A percentile compares a stretch with the other conserved stretches of the same genome.
Evolutionary conservation across 2,888 invertebrate genomes (phyloP).

Genomic region (Trachelus troglodyta): DNA sequence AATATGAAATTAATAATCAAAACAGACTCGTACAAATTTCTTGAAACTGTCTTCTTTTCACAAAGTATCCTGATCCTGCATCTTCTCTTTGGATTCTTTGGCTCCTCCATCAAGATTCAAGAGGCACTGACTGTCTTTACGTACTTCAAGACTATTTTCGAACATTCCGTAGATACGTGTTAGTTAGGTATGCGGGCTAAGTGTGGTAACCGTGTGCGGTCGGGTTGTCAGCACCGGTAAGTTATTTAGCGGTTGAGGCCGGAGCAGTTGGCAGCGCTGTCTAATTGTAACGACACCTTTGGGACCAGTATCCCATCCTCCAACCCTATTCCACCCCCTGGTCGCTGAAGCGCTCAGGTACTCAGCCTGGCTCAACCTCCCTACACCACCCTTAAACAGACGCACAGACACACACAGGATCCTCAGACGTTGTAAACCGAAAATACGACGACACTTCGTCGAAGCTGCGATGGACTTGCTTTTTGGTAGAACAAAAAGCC

Average conservation of each 20-base stretch:
- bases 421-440: conserved; percentile 52
- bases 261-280: conserved; percentile 61
- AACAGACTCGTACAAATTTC: neutral
- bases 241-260: conserved; percentile 63
- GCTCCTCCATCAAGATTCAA: neutral
- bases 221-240: conserved; percentile 63
- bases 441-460: conserved; percentile 57
- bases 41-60: neutral
- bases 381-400: conserved; percentile 19
- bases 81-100: neutral
- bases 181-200: conserved; percentile 33
- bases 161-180: conserved; percentile 9
- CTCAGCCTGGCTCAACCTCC: conserved; percentile 18
- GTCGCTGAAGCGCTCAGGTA: conserved; percentile 50
- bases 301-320: conserved; percentile 47
- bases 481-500: neutral
- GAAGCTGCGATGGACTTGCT: conserved; percentile 27
- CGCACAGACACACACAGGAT: conserved; percentile 12
- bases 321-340: conserved; percentile 40
- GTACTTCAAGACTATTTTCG: conserved; percentile 2
- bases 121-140: neutral
- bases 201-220: conserved; percentile 51
- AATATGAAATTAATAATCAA: neutral
- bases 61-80: neutral
- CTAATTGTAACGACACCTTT: conserved; percentile 65